These are phyloP conservation scores for Natator depressus DNA, from an alignment of 2,113 vertebrate species.

Conservation along the genomic window DNA sequence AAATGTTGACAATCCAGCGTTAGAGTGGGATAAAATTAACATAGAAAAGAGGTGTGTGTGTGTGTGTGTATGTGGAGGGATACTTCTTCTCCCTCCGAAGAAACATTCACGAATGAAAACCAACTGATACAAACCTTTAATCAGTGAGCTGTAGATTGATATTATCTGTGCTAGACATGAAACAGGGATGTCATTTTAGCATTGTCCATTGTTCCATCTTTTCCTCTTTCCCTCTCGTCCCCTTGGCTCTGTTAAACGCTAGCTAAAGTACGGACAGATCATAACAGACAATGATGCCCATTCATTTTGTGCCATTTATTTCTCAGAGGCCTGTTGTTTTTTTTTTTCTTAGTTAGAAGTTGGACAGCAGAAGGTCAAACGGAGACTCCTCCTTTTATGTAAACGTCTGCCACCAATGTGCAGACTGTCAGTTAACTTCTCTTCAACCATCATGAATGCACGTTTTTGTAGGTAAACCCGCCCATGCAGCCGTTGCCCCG, in stretches of 20 bases:
- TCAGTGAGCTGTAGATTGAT: background rate
- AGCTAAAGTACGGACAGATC: slow-evolving; percentile 26
- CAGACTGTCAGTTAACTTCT: background rate
- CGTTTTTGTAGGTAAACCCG: background rate
- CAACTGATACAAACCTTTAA: too few species aligned
- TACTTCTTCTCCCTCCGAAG: background rate
- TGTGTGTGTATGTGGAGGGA: too few species aligned
- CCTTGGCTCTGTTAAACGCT: slow-evolving; percentile 10
- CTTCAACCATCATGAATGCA: background rate
- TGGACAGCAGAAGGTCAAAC: slow-evolving; percentile 47
- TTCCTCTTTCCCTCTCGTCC: background rate
- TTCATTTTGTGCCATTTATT: slow-evolving; percentile 61
- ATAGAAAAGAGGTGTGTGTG: background rate
- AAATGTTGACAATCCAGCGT: background rate
- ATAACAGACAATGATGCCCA: slow-evolving; percentile 54
- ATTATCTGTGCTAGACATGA: background rate
- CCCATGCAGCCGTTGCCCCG: background rate
- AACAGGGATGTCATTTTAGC: background rate
- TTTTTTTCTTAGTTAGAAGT: background rate
- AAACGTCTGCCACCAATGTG: background rate
- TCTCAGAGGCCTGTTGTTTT: slow-evolving; percentile 29
- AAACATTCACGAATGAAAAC: background rate
- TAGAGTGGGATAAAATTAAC: background rate
- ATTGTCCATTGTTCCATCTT: background rate
- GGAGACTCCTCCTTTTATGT: slow-evolving; percentile 4